These are phyloP conservation scores for Campylorhamphus procurvoides DNA, from an alignment of 2,113 vertebrate genomes.

Conservation along the genomic window DNA sequence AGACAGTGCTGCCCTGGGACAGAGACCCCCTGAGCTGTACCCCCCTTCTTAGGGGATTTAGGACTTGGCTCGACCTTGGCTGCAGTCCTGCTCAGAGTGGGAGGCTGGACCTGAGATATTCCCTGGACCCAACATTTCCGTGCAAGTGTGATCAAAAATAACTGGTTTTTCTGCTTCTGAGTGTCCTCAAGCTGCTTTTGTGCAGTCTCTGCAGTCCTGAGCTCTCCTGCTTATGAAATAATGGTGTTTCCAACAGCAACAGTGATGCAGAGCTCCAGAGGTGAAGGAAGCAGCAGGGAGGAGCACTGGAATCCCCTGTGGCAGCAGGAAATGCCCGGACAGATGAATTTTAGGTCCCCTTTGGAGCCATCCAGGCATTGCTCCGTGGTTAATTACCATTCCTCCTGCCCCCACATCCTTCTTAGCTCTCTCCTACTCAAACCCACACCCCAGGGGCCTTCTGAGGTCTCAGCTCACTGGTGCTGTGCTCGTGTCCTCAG, in stretches of 20 bases:
- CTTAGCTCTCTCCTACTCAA: background rate
- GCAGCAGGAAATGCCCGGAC: background rate
- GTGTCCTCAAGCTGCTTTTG: background rate
- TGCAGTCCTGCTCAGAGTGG: background rate
- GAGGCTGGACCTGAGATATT: background rate
- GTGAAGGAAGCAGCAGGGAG: background rate
- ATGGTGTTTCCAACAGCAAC: conserved; percentile 56
- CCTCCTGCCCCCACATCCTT: background rate
- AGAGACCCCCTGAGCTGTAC: fast-evolving
- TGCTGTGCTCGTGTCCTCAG: background rate
- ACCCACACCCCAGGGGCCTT: background rate
- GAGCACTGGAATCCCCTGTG: background rate
- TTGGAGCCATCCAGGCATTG: background rate
- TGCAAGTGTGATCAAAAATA: background rate
- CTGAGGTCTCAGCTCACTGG: background rate
- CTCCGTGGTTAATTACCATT: background rate
- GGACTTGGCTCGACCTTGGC: background rate
- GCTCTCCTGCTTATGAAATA: background rate
- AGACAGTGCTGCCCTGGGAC: background rate
- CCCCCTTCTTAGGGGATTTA: background rate
- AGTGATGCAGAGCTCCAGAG: background rate
- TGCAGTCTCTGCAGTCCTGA: background rate
- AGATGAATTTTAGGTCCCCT: background rate
- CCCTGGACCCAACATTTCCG: background rate
- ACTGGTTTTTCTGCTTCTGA: background rate